Conservation (phyloP, 2,797 vertebrate species). For the Manis pentadactyla region DNA sequence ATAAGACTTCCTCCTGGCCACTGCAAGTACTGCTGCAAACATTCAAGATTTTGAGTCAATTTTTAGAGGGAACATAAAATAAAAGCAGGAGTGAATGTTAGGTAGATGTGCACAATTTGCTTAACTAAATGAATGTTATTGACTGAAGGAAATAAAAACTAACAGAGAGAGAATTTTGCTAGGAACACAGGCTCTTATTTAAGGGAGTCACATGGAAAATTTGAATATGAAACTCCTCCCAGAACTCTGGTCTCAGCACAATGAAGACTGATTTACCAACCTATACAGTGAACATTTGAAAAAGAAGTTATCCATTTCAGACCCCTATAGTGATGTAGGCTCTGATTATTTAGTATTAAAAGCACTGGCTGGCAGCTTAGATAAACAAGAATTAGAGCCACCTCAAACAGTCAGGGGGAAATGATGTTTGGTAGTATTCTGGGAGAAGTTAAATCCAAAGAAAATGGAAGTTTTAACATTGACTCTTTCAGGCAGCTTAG, state of each 20-base stretch:
- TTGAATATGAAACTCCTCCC: not conserved
- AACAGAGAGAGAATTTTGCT: not conserved
- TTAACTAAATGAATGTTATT: not conserved
- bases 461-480: conserved; percentile 42
- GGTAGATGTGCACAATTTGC: not conserved
- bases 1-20: not conserved
- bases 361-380: conserved; percentile 64
- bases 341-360: conserved; percentile 72
- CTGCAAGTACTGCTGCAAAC: not conserved
- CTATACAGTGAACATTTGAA: not conserved
- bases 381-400: conserved; percentile 74
- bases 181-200: not conserved
- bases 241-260: not conserved
- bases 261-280: not conserved
- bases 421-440: conserved; percentile 67
- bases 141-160: not conserved
- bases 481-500: conserved; percentile 10
- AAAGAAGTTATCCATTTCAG: not conserved
- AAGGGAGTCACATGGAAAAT: not conserved
- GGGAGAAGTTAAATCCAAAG: conserved; percentile 65
- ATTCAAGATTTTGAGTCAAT: not conserved
- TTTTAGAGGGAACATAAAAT: not conserved
- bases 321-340: not conserved
- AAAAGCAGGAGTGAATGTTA: not conserved
- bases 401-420: conserved; percentile 53